Percentiles rank a stretch among this genome's conserved stretches.
phyloP scores from a whole-genome alignment of 1,140 invertebrate genomes.

The Drosophila virilis region DNA sequence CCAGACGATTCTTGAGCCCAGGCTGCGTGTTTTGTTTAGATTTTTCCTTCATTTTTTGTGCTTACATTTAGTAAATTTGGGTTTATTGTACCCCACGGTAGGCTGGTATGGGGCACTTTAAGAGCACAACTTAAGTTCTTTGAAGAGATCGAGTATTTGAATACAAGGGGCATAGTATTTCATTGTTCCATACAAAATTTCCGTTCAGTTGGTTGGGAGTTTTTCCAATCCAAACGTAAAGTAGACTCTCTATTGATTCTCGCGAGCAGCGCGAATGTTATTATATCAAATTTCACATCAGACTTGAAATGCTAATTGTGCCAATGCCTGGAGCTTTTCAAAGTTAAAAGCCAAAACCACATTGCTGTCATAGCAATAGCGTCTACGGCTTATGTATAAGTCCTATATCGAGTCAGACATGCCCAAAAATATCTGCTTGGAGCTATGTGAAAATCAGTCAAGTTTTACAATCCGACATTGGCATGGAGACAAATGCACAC shows the following conservation, averaged over 20 bases:
- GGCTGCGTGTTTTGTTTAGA: constrained; percentile 25
- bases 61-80: constrained; percentile 5
- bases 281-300: not conserved
- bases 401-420: constrained; percentile 22
- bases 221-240: not conserved
- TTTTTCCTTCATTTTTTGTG: constrained; percentile 1
- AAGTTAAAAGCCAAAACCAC: constrained; percentile 4
- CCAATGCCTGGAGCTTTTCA: not conserved
- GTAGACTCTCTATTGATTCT: too few relatives aligned
- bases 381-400: constrained; percentile 26
- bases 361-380: constrained; percentile 4
- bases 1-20: constrained; percentile 45
- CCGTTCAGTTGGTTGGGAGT: not conserved
- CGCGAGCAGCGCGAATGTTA: not conserved
- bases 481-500: constrained; percentile 32
- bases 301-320: not conserved
- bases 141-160: constrained; percentile 2
- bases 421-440: constrained; percentile 23
- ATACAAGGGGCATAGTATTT: not conserved
- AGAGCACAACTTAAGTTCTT: constrained; percentile 13
- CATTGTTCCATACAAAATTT: constrained; percentile 1
- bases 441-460: constrained; percentile 30
- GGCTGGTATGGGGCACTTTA: constrained; percentile 12
- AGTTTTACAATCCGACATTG: constrained; percentile 29
- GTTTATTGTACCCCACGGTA: constrained; percentile 4